Evolutionary conservation across 1,140 invertebrate species (phyloP), one percentile per base, ranked within the genome.

Genomic region (Atta texana): DNA sequence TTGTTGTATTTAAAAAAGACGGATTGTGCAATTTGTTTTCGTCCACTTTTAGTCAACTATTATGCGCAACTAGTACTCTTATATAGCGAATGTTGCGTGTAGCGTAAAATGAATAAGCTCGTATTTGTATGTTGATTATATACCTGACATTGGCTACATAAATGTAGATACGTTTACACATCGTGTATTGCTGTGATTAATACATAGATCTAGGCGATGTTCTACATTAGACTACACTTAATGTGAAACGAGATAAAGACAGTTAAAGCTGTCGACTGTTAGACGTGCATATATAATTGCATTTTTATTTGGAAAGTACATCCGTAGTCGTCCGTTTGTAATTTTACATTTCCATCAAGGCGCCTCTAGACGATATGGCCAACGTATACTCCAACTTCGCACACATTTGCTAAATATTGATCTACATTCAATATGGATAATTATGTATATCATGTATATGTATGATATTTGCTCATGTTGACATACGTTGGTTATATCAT

Each of bases 41-140:
- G 21, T 69, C 14, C 24, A 28, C 28, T n/a, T 5, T 66, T 51
- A 44, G 49, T 71, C 28, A 49, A 51, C 3, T 31, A 39, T 14
- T 80, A 39, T 74, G 76, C 49, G 63, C 63, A 68, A 75, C n/a
- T 81, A 55, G 63, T 55, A 49, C 31, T 81, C 39, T 18, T 57
- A 34, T 49, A 24, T 34, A 68, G 14, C n/a, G 77, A 34, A 28
- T 18, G 51, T 76, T 57, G 49, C 49, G 55, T 78, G 39, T 88
- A 68, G 24, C 66, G 28, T 84, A 77, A 89, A 69, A 57, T 34
- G 16, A 7, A 8, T 87, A 89, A 84, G 68, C 68, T 87, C 77
- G 82, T 87, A 84, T 93, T 93, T 91, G 86, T 92, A 93, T 90
- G 89, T 93, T 89, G 76, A 89, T 90, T 92, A 92, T 91, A 86